Base-by-base conservation (phyloP, 2,888 invertebrate species). In the Zygaena filipendulae region DNA sequence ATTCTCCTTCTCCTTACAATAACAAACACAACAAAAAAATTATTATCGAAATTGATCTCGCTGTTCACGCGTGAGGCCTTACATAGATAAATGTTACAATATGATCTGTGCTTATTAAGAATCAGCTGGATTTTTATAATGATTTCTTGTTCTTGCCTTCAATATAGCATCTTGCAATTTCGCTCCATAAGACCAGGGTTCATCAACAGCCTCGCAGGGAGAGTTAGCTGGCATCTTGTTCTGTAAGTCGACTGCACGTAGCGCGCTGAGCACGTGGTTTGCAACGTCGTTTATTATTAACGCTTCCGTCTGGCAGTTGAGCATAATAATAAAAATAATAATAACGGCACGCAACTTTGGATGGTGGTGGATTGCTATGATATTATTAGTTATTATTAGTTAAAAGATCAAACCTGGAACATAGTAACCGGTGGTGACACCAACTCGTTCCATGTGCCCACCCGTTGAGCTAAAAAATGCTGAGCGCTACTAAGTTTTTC, bases 281-380 rank as follows among this genome's bases (percentile, higher is more conserved):
- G 70, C 60, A 32, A 75, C 53, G 31, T 79, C 79, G 30, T 70
- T 63, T 63, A 72, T 59, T 28, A 77, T 45, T 6, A 77, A 43
- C 1, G 66, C 57, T 39, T 72, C 74, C 7, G 58, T 45, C 77
- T 77, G 42, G n/a, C n/a, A n/a, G n/a, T n/a, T n/a, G n/a, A n/a
- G n/a, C n/a, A n/a, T n/a, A n/a, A n/a, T n/a, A n/a, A n/a, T n/a
- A n/a, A n/a, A n/a, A n/a, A n/a, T 18, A 5, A 5, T 21, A 25
- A 27, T 11, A 6, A 18, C 11, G 3, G 7, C 13, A 21, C 8
- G 13, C n/a, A n/a, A n/a, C n/a, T n/a, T n/a, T n/a, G n/a, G n/a
- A n/a, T n/a, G n/a, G n/a, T n/a, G n/a, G n/a, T n/a, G n/a, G n/a
- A n/a, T n/a, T n/a, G n/a, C n/a, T n/a, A n/a, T n/a, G n/a, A n/a